phyloP scores from a whole-genome alignment of 2,113 vertebrate genomes.

The Speoplatyrhinus poulsoni region DNA sequence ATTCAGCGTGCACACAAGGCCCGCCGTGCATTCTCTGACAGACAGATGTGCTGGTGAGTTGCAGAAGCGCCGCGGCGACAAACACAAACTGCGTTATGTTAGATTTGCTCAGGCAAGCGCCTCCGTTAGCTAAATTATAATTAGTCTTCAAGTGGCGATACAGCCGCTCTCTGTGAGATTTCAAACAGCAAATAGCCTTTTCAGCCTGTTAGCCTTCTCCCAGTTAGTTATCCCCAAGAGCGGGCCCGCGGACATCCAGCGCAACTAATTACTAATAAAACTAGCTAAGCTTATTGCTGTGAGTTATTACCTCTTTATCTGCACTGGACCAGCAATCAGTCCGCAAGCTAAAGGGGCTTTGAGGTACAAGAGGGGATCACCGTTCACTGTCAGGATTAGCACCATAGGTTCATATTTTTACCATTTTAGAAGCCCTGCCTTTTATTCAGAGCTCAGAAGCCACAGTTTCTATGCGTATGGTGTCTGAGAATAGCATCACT shows the following conservation, averaged over 20 bases:
- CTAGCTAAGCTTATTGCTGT: constrained; percentile 86
- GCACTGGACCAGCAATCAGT: constrained; percentile 80
- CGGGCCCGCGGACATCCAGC: constrained; percentile 72
- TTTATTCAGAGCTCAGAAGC: constrained; percentile 35
- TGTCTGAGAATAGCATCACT: constrained; percentile 14
- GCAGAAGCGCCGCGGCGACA: constrained; percentile 39
- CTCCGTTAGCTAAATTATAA: constrained; percentile 78
- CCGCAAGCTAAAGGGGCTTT: constrained; percentile 74
- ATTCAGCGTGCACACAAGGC: neutral
- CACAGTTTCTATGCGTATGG: constrained; percentile 16
- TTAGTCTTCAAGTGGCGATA: constrained; percentile 68
- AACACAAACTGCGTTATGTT: constrained; percentile 65
- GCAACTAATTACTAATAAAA: constrained; percentile 91
- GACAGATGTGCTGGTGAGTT: constrained; percentile 25
- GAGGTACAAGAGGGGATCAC: constrained; percentile 70
- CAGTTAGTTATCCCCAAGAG: constrained; percentile 80
- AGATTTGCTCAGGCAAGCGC: constrained; percentile 66
- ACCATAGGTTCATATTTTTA: constrained; percentile 21
- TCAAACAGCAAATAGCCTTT: constrained; percentile 76
- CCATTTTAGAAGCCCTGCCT: constrained; percentile 8
- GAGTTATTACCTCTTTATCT: constrained; percentile 89
- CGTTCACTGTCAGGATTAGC: constrained; percentile 54
- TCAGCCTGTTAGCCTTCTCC: constrained; percentile 78
- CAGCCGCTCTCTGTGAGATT: constrained; percentile 67
- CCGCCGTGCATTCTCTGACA: constrained; percentile 4